Base-by-base conservation (phyloP, 2,888 invertebrate species). In the Eudemis profundana region DNA sequence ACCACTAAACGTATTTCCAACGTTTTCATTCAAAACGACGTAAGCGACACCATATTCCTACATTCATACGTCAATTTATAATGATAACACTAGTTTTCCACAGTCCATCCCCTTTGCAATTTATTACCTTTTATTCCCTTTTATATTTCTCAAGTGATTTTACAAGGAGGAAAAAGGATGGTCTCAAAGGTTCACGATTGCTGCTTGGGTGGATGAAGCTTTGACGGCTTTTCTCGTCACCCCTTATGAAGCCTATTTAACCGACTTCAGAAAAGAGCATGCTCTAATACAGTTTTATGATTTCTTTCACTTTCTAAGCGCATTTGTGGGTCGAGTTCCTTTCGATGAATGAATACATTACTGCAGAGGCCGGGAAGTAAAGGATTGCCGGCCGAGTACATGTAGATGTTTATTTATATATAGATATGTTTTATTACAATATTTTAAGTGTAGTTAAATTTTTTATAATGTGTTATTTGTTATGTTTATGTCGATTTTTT, bases 111-210 rank as follows among this genome's bases (percentile, higher is more conserved):
- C 27, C 27, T 42, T 12, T n/a, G 29, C 17, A 19, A 42, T 56
- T 56, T 56, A 44, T 54, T 54, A 54, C 54, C 56, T 54, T 40
- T 54, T 27, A 54, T 54, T 54, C 53, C 23, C 15, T 40, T 27
- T 42, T 42, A 54, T 54, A 29, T 56, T 42, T 19, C 29, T 44
- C 29, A 56, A 56, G 56, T 56, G 56, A 44, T 27, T 44, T 56
- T 29, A 29, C 29, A 44, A 44, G 42, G 27, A 46, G 23, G 27
- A 17, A 56, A 54, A n/a, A 56, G 17, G 42, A 42, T 40, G 27
- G 15, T 29, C 44, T 56, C 56, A 56, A 56, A 56, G 29, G 21
- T 4, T 53, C 53, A 23, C 4, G 36, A 42, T 33, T 17, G 42
- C 36, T 36, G 36, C 19, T 38, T 17, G 12, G 21, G n/a, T 8